Conservation (phyloP, 2,888 invertebrate genomes). For the Megamerina dolium region DNA sequence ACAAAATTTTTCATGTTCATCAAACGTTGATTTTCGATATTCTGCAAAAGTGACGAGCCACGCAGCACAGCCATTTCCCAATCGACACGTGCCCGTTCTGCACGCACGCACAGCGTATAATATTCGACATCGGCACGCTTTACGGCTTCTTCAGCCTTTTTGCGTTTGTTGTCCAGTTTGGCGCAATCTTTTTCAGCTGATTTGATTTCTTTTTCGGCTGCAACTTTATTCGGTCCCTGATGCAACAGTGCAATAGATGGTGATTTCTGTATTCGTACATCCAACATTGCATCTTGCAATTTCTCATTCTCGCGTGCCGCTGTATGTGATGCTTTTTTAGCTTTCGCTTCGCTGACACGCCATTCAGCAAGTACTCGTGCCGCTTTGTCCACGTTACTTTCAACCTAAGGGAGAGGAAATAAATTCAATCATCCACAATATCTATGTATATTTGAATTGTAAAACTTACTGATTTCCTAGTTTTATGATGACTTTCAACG, state of each 20-base stretch:
- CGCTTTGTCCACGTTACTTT: slow-evolving; percentile 78
- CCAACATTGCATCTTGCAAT: slow-evolving; percentile 70
- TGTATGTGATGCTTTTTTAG: slow-evolving; percentile 81
- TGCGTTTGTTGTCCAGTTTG: slow-evolving; percentile 80
- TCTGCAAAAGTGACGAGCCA: slow-evolving; percentile 80
- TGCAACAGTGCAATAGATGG: slow-evolving; percentile 47
- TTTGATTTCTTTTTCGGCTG: slow-evolving; percentile 48
- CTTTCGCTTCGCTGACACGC: slow-evolving; percentile 79
- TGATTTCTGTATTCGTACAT: slow-evolving; percentile 52
- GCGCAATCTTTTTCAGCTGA: slow-evolving; percentile 60
- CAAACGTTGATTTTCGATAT: slow-evolving; percentile 83
- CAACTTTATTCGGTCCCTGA: slow-evolving; percentile 43
- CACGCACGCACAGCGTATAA: slow-evolving; percentile 83
- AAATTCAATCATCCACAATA: too few relatives aligned
- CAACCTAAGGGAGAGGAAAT: slow-evolving; percentile 52
- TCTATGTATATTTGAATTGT: too few relatives aligned
- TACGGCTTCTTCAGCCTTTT: slow-evolving; percentile 84
- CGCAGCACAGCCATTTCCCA: slow-evolving; percentile 87
- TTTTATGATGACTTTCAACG: slow-evolving; percentile 65
- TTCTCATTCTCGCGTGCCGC: slow-evolving; percentile 89
- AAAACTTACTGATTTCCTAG: slow-evolving; percentile 61
- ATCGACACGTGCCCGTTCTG: slow-evolving; percentile 83
- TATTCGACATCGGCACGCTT: slow-evolving; percentile 91
- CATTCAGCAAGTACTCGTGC: slow-evolving; percentile 75
- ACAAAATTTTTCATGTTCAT: slow-evolving; percentile 69